Percentiles rank a stretch among this genome's conserved stretches.
phyloP scores from a whole-genome alignment of 2,888 invertebrate genomes.

The Polymixis lichenea region DNA sequence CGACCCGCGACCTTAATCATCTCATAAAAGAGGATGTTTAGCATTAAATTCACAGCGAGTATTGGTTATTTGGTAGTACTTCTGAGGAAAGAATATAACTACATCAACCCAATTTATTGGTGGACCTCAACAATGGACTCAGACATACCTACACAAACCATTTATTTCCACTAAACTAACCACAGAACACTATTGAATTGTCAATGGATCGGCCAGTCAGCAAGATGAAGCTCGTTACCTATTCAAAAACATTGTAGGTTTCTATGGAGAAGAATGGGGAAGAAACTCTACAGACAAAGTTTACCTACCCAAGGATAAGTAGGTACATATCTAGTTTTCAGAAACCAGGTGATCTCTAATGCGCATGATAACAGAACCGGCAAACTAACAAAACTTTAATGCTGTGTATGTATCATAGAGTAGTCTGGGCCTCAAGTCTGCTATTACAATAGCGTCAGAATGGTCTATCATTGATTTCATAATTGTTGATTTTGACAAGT shows the following conservation, averaged over 20 bases:
- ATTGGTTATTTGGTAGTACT: not conserved
- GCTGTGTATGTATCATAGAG: not conserved
- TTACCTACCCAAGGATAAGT: not conserved
- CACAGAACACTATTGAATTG: not conserved
- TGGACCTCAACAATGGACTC: not conserved
- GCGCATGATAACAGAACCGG: not conserved
- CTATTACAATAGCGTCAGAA: no score
- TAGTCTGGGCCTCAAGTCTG: no score
- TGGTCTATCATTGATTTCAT: no score
- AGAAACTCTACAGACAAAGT: not conserved
- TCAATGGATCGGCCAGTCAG: not conserved
- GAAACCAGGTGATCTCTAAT: not conserved
- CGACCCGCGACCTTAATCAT: not conserved
- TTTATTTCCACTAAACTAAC: not conserved
- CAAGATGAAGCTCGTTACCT: not conserved
- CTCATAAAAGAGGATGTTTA: not conserved
- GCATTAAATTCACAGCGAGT: not conserved
- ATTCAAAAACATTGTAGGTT: not conserved
- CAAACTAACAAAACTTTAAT: not conserved
- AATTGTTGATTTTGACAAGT: no score
- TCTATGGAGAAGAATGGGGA: not conserved
- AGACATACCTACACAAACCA: not conserved
- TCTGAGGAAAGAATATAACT: not conserved
- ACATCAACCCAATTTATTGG: not conserved
- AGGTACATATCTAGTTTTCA: not conserved